A percentile compares a stretch with the other conserved stretches of the same genome.
These are phyloP conservation scores for Brienomyrus longianalis DNA, from an alignment of 2,113 vertebrate genomes.

Conservation along the genomic window DNA sequence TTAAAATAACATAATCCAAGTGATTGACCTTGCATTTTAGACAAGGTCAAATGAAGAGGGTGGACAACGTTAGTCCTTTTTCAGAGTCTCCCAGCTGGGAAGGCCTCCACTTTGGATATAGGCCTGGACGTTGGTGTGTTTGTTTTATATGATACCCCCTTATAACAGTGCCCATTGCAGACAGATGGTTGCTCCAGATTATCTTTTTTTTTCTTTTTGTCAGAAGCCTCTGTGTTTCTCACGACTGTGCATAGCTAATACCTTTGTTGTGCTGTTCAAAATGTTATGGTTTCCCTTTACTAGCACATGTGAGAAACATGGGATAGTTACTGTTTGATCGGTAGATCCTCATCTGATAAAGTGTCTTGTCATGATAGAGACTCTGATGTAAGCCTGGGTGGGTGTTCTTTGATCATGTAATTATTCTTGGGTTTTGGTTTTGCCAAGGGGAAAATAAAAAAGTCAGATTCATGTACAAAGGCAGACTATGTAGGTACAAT, in stretches of 20 bases:
- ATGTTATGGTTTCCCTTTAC: neutral
- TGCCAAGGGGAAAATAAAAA: constrained; percentile 2
- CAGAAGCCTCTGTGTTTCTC: neutral
- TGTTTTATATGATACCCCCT: neutral
- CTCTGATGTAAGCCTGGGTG: neutral
- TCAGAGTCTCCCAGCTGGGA: neutral
- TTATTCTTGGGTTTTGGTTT: neutral
- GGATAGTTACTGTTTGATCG: neutral
- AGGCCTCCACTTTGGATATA: neutral
- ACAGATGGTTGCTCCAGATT: constrained; percentile 5
- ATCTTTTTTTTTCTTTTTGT: neutral
- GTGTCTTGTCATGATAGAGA: neutral
- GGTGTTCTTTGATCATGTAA: neutral
- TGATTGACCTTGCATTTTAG: neutral
- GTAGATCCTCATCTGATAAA: neutral
- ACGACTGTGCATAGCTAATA: neutral
- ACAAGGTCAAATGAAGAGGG: neutral
- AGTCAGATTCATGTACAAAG: neutral
- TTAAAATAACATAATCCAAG: neutral
- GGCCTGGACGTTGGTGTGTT: neutral
- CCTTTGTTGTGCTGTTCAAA: neutral
- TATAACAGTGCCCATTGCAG: neutral
- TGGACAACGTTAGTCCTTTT: neutral
- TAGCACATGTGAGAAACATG: neutral
- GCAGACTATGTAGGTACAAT: neutral